These are phyloP conservation scores for Cuniculus paca DNA, from an alignment of 2,797 vertebrate species.

Conservation along the genomic window DNA sequence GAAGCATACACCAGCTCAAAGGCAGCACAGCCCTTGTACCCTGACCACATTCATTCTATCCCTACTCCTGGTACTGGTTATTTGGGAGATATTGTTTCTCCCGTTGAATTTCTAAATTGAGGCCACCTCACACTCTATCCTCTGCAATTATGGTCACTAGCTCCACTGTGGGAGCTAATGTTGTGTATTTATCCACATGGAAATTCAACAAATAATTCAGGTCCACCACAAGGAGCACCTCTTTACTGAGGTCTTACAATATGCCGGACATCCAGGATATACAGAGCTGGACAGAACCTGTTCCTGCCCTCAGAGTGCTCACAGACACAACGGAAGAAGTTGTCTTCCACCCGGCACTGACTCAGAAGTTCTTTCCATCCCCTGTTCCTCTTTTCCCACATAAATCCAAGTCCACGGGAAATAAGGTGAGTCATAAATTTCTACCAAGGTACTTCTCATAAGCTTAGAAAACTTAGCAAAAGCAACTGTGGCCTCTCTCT, in stretches of 20 bases:
- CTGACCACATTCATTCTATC: neutral
- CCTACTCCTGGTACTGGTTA: neutral
- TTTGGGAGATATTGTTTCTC: neutral
- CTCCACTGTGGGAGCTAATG: neutral
- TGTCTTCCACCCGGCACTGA: neutral
- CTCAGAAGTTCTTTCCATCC: slow-evolving; percentile 20
- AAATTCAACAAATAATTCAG: slow-evolving; percentile 72
- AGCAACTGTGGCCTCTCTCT: neutral
- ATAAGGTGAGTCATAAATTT: neutral
- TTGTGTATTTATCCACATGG: slow-evolving; percentile 61
- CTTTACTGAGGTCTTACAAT: slow-evolving; percentile 66
- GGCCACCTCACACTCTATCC: neutral
- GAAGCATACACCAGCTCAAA: neutral
- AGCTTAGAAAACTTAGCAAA: neutral
- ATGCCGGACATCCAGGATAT: neutral
- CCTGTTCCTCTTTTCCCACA: neutral
- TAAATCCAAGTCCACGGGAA: neutral
- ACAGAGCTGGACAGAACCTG: neutral
- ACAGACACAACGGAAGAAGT: neutral
- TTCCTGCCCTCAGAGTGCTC: neutral
- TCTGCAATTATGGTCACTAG: neutral
- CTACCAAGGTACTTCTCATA: neutral
- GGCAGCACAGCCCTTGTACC: neutral
- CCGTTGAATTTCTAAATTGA: slow-evolving; percentile 38
- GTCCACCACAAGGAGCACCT: slow-evolving; percentile 7